These are phyloP conservation scores for Blastobasis adustella DNA, from an alignment of 2,888 invertebrate species.

Conservation along the genomic window DNA sequence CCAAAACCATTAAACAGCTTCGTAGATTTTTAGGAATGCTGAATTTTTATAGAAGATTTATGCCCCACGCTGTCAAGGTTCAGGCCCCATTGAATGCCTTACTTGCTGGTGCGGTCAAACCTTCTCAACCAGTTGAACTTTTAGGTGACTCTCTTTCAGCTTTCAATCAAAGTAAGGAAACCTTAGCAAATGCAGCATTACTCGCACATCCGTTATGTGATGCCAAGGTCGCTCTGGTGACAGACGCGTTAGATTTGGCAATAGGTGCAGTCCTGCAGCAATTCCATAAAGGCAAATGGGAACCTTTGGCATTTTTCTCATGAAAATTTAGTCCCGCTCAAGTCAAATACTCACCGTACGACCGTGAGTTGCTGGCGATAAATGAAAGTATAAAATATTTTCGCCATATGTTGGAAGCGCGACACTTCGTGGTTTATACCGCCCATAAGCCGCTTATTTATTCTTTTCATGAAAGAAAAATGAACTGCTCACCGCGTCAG, in stretches of 20 bases:
- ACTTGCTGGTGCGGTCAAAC: constrained; percentile 22
- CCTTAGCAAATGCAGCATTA: constrained; percentile 24
- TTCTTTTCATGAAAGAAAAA: too few species aligned
- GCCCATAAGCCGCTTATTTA: too few species aligned
- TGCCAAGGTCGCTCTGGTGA: constrained; percentile 18
- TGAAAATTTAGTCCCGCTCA: too few species aligned
- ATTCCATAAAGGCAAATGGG: constrained; percentile 13
- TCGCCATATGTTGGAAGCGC: too few species aligned
- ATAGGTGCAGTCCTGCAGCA: constrained; percentile 38
- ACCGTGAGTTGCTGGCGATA: too few species aligned
- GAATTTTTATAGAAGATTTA: constrained; percentile 28
- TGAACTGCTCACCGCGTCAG: too few species aligned
- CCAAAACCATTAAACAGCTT: constrained; percentile 15
- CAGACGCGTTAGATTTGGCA: constrained; percentile 34
- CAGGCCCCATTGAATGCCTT: constrained; percentile 31
- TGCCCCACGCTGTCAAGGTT: constrained; percentile 28
- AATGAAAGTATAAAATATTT: too few species aligned
- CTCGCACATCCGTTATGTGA: constrained; percentile 26
- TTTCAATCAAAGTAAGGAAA: constrained; percentile 23
- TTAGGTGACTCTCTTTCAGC: constrained; percentile 15
- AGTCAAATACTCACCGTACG: too few species aligned
- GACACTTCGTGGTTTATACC: too few species aligned
- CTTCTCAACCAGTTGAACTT: constrained; percentile 20
- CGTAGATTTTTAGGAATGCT: constrained; percentile 23
- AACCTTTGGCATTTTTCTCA: constrained; percentile 21